Percentiles rank a stretch among this genome's conserved stretches.
Evolutionary conservation across 2,888 invertebrate species (phyloP).

Genomic region (Cantharis flavilabris): DNA sequence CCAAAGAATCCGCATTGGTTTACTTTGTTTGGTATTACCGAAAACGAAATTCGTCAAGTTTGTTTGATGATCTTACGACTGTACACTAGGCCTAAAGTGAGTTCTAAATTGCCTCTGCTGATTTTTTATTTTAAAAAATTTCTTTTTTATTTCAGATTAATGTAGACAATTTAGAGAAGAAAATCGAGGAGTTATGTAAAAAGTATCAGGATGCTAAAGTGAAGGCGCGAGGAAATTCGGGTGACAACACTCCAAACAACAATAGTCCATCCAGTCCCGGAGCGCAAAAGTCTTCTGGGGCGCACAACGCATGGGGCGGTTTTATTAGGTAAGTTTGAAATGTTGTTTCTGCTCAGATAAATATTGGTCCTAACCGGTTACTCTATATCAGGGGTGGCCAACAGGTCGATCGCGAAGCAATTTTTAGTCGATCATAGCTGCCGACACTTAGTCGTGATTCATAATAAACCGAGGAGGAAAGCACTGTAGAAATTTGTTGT

Average conservation of each 20-base stretch:
- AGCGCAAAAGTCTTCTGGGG: slow-evolving; percentile 60
- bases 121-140: slow-evolving; percentile 5
- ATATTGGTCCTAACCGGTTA: too few species aligned
- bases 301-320: slow-evolving; percentile 70
- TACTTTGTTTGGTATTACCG: slow-evolving; percentile 80
- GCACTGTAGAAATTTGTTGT: too few species aligned
- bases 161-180: slow-evolving; percentile 72
- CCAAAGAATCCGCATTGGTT: slow-evolving; percentile 92
- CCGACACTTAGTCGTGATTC: too few species aligned
- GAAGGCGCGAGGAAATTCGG: slow-evolving; percentile 59
- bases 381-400: too few species aligned
- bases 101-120: slow-evolving; percentile 31
- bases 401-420: too few species aligned
- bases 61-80: slow-evolving; percentile 80
- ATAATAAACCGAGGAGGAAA: too few species aligned
- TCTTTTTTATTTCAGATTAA: slow-evolving; percentile 59
- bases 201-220: slow-evolving; percentile 70
- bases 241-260: slow-evolving; percentile 58
- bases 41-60: slow-evolving; percentile 83
- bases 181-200: slow-evolving; percentile 73
- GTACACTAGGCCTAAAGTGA: slow-evolving; percentile 82
- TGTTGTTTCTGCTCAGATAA: too few species aligned
- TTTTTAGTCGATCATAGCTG: too few species aligned
- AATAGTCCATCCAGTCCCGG: slow-evolving; percentile 54
- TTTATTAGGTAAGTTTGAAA: slow-evolving; percentile 60